Conservation (phyloP, 2,113 vertebrate genomes). For the Sinocyclocheilus grahami region DNA sequence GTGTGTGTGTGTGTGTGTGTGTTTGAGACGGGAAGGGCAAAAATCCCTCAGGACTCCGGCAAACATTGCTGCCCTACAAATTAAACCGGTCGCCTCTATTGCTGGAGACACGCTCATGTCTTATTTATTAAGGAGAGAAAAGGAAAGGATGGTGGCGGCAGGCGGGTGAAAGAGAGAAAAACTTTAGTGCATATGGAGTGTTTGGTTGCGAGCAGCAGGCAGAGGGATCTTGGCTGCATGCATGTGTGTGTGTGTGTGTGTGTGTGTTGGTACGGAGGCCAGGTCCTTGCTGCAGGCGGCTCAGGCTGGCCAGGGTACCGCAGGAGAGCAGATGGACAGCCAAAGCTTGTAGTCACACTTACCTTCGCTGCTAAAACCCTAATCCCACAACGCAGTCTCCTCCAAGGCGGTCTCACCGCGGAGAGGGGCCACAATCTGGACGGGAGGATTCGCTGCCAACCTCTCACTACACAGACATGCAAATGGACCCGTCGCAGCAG, state of each 20-base stretch:
- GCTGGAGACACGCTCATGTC: conserved; percentile 37
- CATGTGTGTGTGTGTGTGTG: conserved; percentile 33
- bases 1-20: conserved; percentile 32
- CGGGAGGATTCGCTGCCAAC: conserved; percentile 92
- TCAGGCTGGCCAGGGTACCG: conserved; percentile 99
- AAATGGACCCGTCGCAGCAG: conserved; percentile 98
- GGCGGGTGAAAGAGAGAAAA: conserved; percentile 76
- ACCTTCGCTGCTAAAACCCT: conserved; percentile 99
- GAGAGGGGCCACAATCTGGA: conserved; percentile 99
- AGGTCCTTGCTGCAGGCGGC: conserved; percentile 99
- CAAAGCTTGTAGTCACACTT: conserved; percentile 99
- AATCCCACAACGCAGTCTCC: conserved; percentile 99
- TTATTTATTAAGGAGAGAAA: conserved; percentile 44
- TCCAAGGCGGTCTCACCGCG: conserved; percentile 99
- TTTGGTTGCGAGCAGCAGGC: conserved; percentile 99
- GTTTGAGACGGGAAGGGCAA: background rate
- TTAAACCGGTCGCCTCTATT: conserved; percentile 12
- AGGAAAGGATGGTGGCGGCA: conserved; percentile 46
- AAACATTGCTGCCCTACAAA: conserved; percentile 57
- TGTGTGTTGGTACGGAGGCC: conserved; percentile 85
- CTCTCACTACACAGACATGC: conserved; percentile 99
- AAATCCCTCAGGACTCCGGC: background rate
- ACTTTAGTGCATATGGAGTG: conserved; percentile 99
- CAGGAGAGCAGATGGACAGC: conserved; percentile 99
- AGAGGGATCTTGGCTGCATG: conserved; percentile 90